Evolutionary conservation across 2,113 vertebrate genomes (phyloP).

Genomic region (Psettodes erumei): DNA sequence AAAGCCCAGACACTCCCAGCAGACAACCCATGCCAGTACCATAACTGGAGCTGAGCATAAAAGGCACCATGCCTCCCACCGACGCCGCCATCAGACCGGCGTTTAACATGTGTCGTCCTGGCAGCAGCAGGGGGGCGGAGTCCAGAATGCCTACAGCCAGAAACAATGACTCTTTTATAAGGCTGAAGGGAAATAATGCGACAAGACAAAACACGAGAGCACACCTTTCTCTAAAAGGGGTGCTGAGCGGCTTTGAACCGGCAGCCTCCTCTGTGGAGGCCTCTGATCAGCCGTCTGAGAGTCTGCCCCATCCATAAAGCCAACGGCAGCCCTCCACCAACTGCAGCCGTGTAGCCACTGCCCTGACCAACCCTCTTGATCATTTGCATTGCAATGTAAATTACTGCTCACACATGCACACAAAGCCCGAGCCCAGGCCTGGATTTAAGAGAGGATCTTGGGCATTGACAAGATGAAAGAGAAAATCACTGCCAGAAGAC

Average conservation of each 20-base stretch:
- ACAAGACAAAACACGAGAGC: conserved; percentile 32
- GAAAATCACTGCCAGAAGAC: conserved; percentile 47
- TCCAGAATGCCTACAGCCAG: conserved; percentile 76
- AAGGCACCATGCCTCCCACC: conserved; percentile 81
- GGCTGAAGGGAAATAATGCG: conserved; percentile 10
- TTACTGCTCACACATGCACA: conserved; percentile 28
- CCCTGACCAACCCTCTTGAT: conserved; percentile 47
- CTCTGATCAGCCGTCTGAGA: conserved; percentile 34
- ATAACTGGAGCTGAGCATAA: conserved; percentile 85
- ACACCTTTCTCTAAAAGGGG: conserved; percentile 8
- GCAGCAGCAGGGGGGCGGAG: conserved; percentile 81
- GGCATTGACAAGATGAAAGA: conserved; percentile 62
- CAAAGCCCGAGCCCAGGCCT: neutral
- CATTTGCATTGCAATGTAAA: conserved; percentile 21
- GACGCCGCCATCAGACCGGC: conserved; percentile 83
- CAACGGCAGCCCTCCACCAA: conserved; percentile 4
- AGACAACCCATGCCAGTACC: conserved; percentile 83
- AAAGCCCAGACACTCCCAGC: conserved; percentile 83
- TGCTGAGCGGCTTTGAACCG: conserved; percentile 10
- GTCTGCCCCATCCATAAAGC: conserved; percentile 36
- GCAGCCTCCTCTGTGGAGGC: conserved; percentile 12
- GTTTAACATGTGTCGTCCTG: conserved; percentile 84
- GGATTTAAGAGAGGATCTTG: conserved; percentile 60
- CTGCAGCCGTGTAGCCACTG: conserved; percentile 22
- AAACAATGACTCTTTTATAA: neutral